phyloP scores from a whole-genome alignment of 2,797 vertebrate genomes.

The Cirrhinus molitorella region DNA sequence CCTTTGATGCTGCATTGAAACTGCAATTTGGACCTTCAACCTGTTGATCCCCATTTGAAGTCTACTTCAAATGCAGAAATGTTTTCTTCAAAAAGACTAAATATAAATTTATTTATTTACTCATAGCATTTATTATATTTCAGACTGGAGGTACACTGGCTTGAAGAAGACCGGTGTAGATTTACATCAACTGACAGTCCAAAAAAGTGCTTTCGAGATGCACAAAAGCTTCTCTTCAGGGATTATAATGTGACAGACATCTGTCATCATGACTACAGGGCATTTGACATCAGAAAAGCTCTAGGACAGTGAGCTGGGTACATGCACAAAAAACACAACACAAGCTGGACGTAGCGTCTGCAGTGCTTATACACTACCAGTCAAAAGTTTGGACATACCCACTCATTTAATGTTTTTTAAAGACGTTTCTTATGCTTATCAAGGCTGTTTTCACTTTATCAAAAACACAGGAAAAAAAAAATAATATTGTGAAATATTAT shows the following conservation, averaged over 20 bases:
- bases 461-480: too few relatives aligned
- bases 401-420: too few relatives aligned
- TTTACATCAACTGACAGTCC: background rate
- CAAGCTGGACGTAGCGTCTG: background rate
- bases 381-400: too few relatives aligned
- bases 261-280: conserved; percentile 6
- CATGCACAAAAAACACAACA: background rate
- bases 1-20: too few relatives aligned
- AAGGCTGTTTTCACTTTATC: too few relatives aligned
- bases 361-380: background rate
- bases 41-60: too few relatives aligned
- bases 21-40: too few relatives aligned
- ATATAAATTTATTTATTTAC: background rate
- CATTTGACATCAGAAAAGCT: background rate
- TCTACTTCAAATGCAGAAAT: too few relatives aligned
- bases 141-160: conserved; percentile 34
- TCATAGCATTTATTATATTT: background rate
- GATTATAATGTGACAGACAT: background rate
- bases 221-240: conserved; percentile 38
- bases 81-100: background rate
- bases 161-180: background rate
- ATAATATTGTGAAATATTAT: too few relatives aligned
- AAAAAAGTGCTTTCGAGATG: conserved; percentile 19
- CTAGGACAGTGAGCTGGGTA: background rate
- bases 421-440: too few relatives aligned